Evolutionary conservation across 2,888 invertebrate species (phyloP), one percentile per base, ranked within the genome.

Genomic region (Plebejus argus): DNA sequence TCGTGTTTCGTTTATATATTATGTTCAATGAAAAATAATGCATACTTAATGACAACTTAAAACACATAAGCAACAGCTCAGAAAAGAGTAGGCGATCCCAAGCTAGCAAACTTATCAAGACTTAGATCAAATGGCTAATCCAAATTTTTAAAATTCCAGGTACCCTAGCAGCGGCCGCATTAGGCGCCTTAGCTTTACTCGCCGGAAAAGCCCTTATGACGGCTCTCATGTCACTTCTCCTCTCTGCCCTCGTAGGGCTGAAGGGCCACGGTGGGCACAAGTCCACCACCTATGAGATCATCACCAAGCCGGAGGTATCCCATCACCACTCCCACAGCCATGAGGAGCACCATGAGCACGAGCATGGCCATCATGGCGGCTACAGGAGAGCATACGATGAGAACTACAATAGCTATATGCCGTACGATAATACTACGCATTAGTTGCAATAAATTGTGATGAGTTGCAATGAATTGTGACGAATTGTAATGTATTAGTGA

Each of bases 201-300:
- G 97, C 97, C 4, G 97, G 97, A n/a, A 98, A 98, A 87, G 98
- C 98, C 1, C 86, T 98, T 12, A 96, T 97, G 96, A 96, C 97
- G 0, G 97, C 97, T 0, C 88, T 97, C 0, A 96, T 97, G 95
- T 97, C 98, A 0, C 91, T 98, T 5, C 95, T 97, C 81, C 90
- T 97, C 0, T 97, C 97, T 0, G 96, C 96, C 0, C 95, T 97
- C 23, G 95, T 97, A 12, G 97, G 97, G 0, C 90, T 97, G n/a
- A 97, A 97, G 84, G 95, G 96, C 4, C 89, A 95, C 7, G 95
- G 96, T 0, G 96, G 96, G 18, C 95, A 96, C 81, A 96, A 96
- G 82, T 94, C 96, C 28, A 97, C 97, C 0, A 97, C 97, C 0
- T 97, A 97, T 87, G 97, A 97, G 90, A 97, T 97, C 86, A 96